Percentiles rank a stretch among this genome's conserved stretches.
Evolutionary conservation across 2,797 vertebrate genomes (phyloP).

Genomic region (Gymnodraco acuticeps): DNA sequence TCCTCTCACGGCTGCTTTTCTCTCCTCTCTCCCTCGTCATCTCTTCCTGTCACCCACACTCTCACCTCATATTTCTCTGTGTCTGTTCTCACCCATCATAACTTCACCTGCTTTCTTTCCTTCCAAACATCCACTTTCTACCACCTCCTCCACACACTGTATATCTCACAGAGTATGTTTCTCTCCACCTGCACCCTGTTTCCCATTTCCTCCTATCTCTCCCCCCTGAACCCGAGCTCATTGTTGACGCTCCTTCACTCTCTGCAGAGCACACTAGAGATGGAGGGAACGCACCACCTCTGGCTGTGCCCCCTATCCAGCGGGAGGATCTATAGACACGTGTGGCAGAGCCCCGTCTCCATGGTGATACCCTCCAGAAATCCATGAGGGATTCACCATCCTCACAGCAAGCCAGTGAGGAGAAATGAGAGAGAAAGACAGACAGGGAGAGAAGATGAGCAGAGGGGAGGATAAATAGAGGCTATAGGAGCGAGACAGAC

Average conservation of each 20-base stretch:
- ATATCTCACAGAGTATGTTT: conserved; percentile 26
- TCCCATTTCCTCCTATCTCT: background rate
- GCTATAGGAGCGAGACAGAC: conserved; percentile 53
- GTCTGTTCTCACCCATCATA: conserved; percentile 37
- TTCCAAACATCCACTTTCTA: conserved; percentile 12
- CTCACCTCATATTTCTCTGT: conserved; percentile 31
- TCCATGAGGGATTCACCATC: conserved; percentile 87
- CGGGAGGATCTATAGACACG: conserved; percentile 86
- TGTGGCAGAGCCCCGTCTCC: conserved; percentile 87
- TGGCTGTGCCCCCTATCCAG: conserved; percentile 82
- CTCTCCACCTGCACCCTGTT: conserved; percentile 18
- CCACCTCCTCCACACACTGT: background rate
- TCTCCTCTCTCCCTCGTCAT: conserved; percentile 17
- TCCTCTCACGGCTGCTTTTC: conserved; percentile 29
- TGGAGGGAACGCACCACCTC: conserved; percentile 76
- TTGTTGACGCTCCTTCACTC: conserved; percentile 49
- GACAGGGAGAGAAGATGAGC: conserved; percentile 54
- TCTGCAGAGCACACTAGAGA: conserved; percentile 55
- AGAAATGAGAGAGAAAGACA: conserved; percentile 58
- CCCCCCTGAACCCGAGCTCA: conserved; percentile 28
- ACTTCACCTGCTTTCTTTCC: conserved; percentile 43
- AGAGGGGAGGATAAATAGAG: conserved; percentile 45
- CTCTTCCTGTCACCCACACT: conserved; percentile 36
- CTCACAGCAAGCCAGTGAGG: conserved; percentile 77
- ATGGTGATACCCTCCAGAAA: conserved; percentile 90